Conservation (phyloP, 2,797 vertebrate genomes). For the Stomatorhinus walkeri region DNA sequence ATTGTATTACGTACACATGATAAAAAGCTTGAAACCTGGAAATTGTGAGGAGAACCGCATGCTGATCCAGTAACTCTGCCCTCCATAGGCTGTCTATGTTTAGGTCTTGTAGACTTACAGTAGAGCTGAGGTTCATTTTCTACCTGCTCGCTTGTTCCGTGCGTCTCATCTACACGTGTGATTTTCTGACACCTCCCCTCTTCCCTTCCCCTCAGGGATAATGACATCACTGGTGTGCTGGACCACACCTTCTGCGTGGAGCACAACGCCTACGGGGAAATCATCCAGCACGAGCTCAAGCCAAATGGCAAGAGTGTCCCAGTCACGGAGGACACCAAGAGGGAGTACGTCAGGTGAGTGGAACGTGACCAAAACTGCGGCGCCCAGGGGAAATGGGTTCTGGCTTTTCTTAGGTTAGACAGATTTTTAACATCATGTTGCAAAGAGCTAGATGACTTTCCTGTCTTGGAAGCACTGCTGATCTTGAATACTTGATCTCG, state of each 20-base stretch:
- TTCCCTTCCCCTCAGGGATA: slow-evolving; percentile 61
- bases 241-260: slow-evolving; percentile 98
- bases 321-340: slow-evolving; percentile 85
- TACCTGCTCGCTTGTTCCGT: neutral
- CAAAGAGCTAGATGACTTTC: neutral
- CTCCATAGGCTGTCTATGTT: neutral
- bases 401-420: neutral
- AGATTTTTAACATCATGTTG: neutral
- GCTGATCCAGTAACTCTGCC: neutral
- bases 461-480: neutral
- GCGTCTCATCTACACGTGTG: neutral
- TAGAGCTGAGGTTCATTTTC: neutral
- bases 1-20: neutral
- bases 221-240: slow-evolving; percentile 93
- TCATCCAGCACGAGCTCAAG: slow-evolving; percentile 95
- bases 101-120: neutral
- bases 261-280: slow-evolving; percentile 93
- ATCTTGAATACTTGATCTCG: neutral
- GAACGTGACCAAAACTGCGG: neutral
- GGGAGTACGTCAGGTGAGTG: slow-evolving; percentile 80
- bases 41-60: neutral
- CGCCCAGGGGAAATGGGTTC: neutral
- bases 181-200: neutral
- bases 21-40: neutral
- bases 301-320: slow-evolving; percentile 91